A percentile compares a stretch with the other conserved stretches of the same genome.
Evolutionary conservation across 92 coral and sea anemone genomes (phyloP).

Genomic region (Paragorgia papillata): DNA sequence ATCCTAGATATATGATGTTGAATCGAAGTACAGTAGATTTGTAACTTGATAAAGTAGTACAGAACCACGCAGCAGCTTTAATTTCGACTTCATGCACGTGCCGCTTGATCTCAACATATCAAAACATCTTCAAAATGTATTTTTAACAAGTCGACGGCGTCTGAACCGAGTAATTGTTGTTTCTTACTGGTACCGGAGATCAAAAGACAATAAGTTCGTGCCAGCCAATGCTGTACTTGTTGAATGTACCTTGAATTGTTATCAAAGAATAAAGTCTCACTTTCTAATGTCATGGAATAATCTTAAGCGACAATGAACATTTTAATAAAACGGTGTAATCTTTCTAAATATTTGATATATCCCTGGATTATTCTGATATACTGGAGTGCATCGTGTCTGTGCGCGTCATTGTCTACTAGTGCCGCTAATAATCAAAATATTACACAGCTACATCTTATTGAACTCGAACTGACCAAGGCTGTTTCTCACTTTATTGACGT

Average conservation of each 20-base stretch:
- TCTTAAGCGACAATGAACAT: background rate
- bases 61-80: no score
- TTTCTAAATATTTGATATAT: background rate
- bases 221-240: background rate
- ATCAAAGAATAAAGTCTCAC: no score
- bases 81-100: no score
- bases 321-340: background rate
- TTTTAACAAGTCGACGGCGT: no score
- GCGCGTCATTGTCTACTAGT: background rate
- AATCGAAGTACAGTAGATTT: no score
- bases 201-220: background rate
- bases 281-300: background rate
- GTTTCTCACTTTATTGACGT: constrained; percentile 12
- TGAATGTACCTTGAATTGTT: no score
- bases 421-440: background rate
- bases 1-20: no score
- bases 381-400: background rate
- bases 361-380: background rate
- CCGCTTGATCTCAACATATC: no score
- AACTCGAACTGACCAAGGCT: constrained; percentile 15
- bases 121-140: no score
- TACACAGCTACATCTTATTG: constrained; percentile 18
- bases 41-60: no score
- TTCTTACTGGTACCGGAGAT: constrained; percentile 6
- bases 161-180: no score